phyloP scores from a whole-genome alignment of 2,113 vertebrate genomes.

The Sturnira hondurensis region DNA sequence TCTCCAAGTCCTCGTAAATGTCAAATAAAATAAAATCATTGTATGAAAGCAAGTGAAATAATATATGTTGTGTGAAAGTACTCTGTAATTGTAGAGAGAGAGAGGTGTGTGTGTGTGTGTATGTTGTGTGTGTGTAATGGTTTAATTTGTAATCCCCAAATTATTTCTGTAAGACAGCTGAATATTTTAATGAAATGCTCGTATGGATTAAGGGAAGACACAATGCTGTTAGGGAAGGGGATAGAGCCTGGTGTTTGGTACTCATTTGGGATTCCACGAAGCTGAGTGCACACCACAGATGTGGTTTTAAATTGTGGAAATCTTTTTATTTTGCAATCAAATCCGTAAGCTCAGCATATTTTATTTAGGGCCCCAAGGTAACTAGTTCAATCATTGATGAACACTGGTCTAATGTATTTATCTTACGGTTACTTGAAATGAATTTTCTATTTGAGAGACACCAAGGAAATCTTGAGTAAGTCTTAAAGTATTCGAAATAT shows the following conservation, averaged over 20 bases:
- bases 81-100: background rate
- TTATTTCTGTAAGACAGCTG: background rate
- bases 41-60: background rate
- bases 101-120: background rate
- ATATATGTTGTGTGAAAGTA: background rate
- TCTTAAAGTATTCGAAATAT: background rate
- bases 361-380: background rate
- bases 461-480: background rate
- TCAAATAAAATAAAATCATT: background rate
- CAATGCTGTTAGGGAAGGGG: background rate
- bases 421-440: constrained; percentile 1
- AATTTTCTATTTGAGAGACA: constrained; percentile 39
- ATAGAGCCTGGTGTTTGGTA: background rate
- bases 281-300: background rate
- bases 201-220: background rate
- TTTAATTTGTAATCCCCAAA: background rate
- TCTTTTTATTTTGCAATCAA: background rate
- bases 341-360: background rate
- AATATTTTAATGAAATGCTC: background rate
- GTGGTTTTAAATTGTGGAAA: background rate
- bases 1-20: background rate
- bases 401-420: background rate
- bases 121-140: background rate
- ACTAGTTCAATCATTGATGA: constrained; percentile 20
- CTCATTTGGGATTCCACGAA: background rate